Evolutionary conservation across 2,113 vertebrate species (phyloP), one percentile per base, ranked within the genome.

Genomic region (Trematocara marginatum): DNA sequence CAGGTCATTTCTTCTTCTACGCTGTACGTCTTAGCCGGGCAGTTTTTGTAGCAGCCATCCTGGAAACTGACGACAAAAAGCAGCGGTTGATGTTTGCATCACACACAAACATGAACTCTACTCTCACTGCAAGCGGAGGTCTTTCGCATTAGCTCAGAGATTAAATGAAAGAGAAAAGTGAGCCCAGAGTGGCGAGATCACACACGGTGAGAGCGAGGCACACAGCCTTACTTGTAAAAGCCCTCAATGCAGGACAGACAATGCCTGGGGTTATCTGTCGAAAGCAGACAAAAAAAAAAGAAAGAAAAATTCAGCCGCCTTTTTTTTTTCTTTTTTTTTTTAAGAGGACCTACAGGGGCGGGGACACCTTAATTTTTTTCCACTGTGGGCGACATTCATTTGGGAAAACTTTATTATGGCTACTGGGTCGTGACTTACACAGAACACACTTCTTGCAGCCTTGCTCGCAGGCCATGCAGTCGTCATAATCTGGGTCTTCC

Each of bases 181-280:
- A 81, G 87, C 29, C 74, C 69, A 79, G 81, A 87, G 26, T 31
- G 84, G 83, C 9, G 29, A 86, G 89, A 85, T 91, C 90, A 89
- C 90, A 93, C 90, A 78, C 78, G 29, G 84, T 34, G 56, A 86
- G 87, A 92, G 84, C 10, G 61, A 80, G 89, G 91, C 91, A 92
- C 90, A 92, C 91, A 57, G 90, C 85, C 97, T 98, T 97, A 99
- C 98, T 96, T 97, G 90, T 98, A 98, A 92, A 97, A 98, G 87
- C 96, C 97, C 51, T 90, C 90, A 89, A 90, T 83, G 86, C 98
- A 99, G 45, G 96, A 97, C 61, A 95, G 93, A 88, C 98, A 99
- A 81, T 92, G 94, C 94, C 92, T 95, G 86, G 97, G 97, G 90
- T 98, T 97, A 96, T 97, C 98, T 99, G 96, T 90, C 95, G 95